A percentile compares a stretch with the other conserved stretches of the same genome.
phyloP scores from a whole-genome alignment of 2,888 invertebrate genomes.

The Polietes domitor region DNA sequence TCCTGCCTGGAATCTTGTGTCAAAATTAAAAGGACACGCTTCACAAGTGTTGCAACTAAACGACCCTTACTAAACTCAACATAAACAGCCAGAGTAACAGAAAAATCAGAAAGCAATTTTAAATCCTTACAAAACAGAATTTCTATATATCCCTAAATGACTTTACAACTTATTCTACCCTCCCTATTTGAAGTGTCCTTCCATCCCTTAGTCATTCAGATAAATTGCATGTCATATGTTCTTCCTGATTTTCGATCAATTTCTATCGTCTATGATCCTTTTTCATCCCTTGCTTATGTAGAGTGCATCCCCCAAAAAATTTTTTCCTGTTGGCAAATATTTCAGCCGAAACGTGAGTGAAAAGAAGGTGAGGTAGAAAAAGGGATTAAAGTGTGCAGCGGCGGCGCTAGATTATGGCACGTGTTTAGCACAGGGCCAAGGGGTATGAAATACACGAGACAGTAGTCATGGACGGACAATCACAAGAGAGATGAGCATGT shows the following conservation, averaged over 20 bases:
- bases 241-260: background rate
- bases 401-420: constrained; percentile 40
- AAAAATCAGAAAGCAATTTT: too few species aligned
- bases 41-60: too few species aligned
- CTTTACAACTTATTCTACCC: too few species aligned
- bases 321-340: constrained; percentile 48
- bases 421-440: constrained; percentile 53
- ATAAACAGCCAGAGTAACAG: too few species aligned
- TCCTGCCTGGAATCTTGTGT: too few species aligned
- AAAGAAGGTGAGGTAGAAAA: too few species aligned
- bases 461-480: background rate
- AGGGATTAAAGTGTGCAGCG: constrained; percentile 47
- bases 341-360: constrained; percentile 12
- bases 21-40: too few species aligned
- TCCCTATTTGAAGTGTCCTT: too few species aligned
- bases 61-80: too few species aligned
- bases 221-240: background rate
- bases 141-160: background rate
- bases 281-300: constrained; percentile 46
- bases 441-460: background rate
- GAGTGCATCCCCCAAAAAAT: constrained; percentile 39
- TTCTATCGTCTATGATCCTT: background rate
- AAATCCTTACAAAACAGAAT: too few species aligned
- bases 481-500: too few species aligned
- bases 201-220: constrained; percentile 20